phyloP scores from a whole-genome alignment of 2,888 invertebrate genomes.

The Ornithoptera priamus region DNA sequence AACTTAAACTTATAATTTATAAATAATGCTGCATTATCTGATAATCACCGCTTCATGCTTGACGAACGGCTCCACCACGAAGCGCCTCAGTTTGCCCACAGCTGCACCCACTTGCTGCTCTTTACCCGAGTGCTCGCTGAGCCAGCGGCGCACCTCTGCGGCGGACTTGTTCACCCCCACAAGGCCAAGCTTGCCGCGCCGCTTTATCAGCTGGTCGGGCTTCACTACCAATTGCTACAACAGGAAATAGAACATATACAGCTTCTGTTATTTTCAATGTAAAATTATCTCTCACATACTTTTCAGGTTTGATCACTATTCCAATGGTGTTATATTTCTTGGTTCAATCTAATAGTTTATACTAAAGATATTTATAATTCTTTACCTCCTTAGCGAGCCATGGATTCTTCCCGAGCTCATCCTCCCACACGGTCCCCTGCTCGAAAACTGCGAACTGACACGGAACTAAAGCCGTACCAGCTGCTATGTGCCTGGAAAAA shows the following conservation, averaged over 20 bases:
- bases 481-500: constrained; percentile 79
- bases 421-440: constrained; percentile 88
- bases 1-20: too few species aligned
- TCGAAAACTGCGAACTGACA: constrained; percentile 91
- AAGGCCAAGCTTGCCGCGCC: constrained; percentile 97
- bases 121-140: constrained; percentile 89
- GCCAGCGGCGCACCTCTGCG: constrained; percentile 90
- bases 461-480: constrained; percentile 84
- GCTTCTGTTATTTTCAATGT: not conserved
- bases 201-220: constrained; percentile 98
- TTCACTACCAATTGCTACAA: constrained; percentile 95
- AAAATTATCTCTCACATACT: too few species aligned
- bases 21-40: too few species aligned
- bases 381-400: constrained; percentile 90
- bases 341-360: too few species aligned
- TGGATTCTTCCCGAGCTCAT: constrained; percentile 87
- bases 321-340: too few species aligned
- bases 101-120: constrained; percentile 94
- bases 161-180: constrained; percentile 96
- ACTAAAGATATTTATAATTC: too few species aligned
- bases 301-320: too few species aligned
- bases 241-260: constrained; percentile 33
- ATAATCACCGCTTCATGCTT: constrained; percentile 89
- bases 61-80: constrained; percentile 98
- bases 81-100: constrained; percentile 92